Evolutionary conservation across 2,797 vertebrate species (phyloP), one percentile per base, ranked within the genome.

Genomic region (Sardinella longiceps): DNA sequence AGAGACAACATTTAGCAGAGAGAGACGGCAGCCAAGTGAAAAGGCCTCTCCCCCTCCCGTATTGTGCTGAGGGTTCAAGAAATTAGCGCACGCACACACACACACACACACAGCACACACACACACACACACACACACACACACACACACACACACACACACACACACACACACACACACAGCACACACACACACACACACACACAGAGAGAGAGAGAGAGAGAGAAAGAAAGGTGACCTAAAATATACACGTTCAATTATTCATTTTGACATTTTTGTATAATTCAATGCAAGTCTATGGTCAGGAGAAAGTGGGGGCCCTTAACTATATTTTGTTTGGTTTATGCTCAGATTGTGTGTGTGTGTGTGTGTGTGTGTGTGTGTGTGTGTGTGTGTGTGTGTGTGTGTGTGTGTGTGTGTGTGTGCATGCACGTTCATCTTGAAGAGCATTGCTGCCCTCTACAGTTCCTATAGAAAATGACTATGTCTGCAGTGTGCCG

Each of bases 231-330:
- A 39, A 82, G 51, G 48, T 85, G 58, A 37, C 86, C 74, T 85
- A 85, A 60, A 60, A 25, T 60, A 60, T 15, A 60, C n/a, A 60
- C 30, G 25, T 77, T 77, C 70, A 43, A 77, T 86, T 81, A 90
- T 88, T 87, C 88, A 88, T 85, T 85, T 81, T 87, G 82, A 18
- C 86, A 87, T 87, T 90, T 86, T 81, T 87, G 87, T 89, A 90
- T 89, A 87, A 90, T 89, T 88, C 82, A 88, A 46, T 85, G 51
- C 70, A 43, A 33, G 70, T 43, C 70, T 77, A 43, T 43, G 28
- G 37, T 33, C 70, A 43, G 70, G 33, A 33, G 43, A 77, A 43
- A 43, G 1, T 7, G 18, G 43, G 20, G 37, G 70, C 70, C 43
- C 15, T 43, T 43, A 77, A 23, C 18, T 43, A 77, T 43, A 43